Evolutionary conservation across 37 sponge, comb jelly and placozoan genomes (phyloP).

Genomic region (Dysidea cf. avara): DNA sequence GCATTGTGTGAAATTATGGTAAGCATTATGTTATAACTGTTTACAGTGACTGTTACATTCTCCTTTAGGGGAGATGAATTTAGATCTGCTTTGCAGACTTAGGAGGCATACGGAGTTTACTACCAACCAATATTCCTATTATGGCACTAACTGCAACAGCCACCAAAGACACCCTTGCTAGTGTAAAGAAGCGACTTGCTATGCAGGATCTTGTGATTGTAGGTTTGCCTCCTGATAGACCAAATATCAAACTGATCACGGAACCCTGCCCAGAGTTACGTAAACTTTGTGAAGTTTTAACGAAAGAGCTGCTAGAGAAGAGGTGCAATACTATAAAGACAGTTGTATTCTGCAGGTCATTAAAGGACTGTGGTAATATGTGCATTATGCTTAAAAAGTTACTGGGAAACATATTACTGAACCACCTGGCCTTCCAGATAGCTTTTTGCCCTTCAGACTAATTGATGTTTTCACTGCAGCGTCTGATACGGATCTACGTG

Average conservation of each 20-base stretch:
- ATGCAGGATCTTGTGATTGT: conserved; percentile 25
- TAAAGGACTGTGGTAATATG: conserved; percentile 12
- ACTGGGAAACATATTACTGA: conserved; percentile 24
- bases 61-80: no score
- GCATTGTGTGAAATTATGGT: no score
- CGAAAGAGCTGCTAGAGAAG: background rate
- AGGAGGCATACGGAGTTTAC: no score
- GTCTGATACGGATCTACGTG: background rate
- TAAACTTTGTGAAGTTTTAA: background rate
- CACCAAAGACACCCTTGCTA: no score
- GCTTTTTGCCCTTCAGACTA: conserved; percentile 2
- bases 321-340: conserved; percentile 7
- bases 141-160: no score
- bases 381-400: background rate
- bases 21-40: no score
- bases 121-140: no score
- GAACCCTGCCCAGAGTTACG: background rate
- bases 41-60: no score
- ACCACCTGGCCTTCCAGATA: conserved; percentile 12
- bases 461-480: conserved; percentile 23
- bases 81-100: no score
- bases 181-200: no score
- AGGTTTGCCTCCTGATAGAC: conserved; percentile 8
- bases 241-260: conserved; percentile 5
- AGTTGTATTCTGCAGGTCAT: conserved; percentile 13